These are phyloP conservation scores for Pseudomugil gertrudae DNA, from an alignment of 2,797 vertebrate genomes.

Conservation along the genomic window DNA sequence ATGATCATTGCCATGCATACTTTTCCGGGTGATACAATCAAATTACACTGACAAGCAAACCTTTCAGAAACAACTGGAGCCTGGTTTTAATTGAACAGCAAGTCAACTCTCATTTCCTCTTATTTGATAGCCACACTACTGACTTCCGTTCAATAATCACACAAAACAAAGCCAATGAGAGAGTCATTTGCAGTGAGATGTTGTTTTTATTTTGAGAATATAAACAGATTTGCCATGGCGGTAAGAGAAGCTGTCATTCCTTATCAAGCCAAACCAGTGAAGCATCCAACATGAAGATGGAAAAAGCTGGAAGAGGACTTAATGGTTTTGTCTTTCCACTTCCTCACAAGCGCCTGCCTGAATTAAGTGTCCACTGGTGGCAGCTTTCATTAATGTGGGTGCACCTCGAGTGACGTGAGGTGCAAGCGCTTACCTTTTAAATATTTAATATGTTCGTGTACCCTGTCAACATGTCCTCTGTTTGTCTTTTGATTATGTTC, in stretches of 20 bases:
- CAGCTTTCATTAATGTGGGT: constrained; percentile 53
- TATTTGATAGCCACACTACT: constrained; percentile 78
- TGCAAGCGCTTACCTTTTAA: constrained; percentile 46
- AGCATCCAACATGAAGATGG: constrained; percentile 49
- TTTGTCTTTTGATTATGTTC: constrained; percentile 53
- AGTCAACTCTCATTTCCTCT: constrained; percentile 75
- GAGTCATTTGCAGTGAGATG: constrained; percentile 64
- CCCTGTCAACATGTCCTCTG: constrained; percentile 39
- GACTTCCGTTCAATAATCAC: constrained; percentile 74
- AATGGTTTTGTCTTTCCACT: constrained; percentile 63
- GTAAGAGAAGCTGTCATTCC: constrained; percentile 64
- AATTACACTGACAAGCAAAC: constrained; percentile 69
- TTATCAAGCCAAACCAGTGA: constrained; percentile 54
- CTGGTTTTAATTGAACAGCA: constrained; percentile 77
- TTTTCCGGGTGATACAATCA: constrained; percentile 71
- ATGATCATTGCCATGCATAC: constrained; percentile 63
- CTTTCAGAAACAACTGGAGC: constrained; percentile 71
- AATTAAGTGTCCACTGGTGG: constrained; percentile 53
- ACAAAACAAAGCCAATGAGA: constrained; percentile 70
- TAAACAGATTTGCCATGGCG: constrained; percentile 47
- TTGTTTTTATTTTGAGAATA: constrained; percentile 60
- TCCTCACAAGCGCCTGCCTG: constrained; percentile 45
- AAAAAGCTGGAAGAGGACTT: constrained; percentile 50
- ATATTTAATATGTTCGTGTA: constrained; percentile 30
- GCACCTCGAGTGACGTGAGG: constrained; percentile 45